These are phyloP conservation scores for Apogon hyalosoma DNA, from an alignment of 2,797 vertebrate species.

Conservation along the genomic window DNA sequence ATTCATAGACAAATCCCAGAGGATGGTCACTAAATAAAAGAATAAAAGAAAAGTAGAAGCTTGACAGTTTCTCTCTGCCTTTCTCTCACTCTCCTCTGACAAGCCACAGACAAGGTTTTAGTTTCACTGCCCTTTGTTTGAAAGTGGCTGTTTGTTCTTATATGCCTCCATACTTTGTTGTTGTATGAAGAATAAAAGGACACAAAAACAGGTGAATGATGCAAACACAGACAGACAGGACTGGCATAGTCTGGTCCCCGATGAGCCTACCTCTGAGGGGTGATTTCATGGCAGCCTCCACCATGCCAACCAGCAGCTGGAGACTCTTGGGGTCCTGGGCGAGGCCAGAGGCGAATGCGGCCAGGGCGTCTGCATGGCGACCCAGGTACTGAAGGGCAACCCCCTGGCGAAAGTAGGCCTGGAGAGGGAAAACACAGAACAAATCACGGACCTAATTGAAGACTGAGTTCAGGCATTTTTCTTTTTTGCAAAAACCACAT, in stretches of 20 bases:
- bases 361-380: slow-evolving; percentile 95
- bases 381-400: slow-evolving; percentile 98
- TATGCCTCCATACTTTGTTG: not conserved
- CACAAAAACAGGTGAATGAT: too few relatives aligned
- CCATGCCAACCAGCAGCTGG: slow-evolving; percentile 96
- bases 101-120: slow-evolving; percentile 12
- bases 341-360: slow-evolving; percentile 94
- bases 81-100: slow-evolving; percentile 4
- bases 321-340: slow-evolving; percentile 98
- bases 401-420: slow-evolving; percentile 99
- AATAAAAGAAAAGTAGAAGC: slow-evolving; percentile 26
- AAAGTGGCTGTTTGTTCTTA: not conserved
- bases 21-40: slow-evolving; percentile 41
- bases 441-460: not conserved
- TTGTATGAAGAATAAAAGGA: not conserved
- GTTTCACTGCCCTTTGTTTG: not conserved
- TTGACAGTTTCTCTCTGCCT: slow-evolving; percentile 4
- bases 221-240: not conserved
- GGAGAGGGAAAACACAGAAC: slow-evolving; percentile 11
- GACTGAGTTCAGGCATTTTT: not conserved
- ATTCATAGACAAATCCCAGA: slow-evolving; percentile 10
- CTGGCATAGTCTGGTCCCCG: not conserved
- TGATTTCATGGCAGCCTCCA: slow-evolving; percentile 97
- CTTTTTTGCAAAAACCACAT: not conserved
- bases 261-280: slow-evolving; percentile 83